A percentile compares a stretch with the other conserved stretches of the same genome.
These are phyloP conservation scores for Odocoileus hemionus DNA, from an alignment of 2,113 vertebrate genomes.

Conservation along the genomic window DNA sequence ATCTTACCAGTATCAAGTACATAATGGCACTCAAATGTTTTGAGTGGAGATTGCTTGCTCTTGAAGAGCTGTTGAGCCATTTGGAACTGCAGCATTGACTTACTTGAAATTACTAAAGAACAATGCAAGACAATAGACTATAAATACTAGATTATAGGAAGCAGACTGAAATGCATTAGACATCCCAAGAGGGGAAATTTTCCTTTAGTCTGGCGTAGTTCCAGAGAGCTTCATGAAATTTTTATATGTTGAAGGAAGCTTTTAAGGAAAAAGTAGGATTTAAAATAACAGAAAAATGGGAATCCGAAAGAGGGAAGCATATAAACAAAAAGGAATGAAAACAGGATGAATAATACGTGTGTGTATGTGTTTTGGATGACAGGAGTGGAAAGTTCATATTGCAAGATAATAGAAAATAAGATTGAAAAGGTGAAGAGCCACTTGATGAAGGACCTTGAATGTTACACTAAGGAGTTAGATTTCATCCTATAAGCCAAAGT, in stretches of 20 bases:
- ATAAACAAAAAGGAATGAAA: slow-evolving; percentile 16
- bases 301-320: not conserved
- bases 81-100: not conserved
- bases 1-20: not conserved
- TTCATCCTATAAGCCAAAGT: not conserved
- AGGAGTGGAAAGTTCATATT: not conserved
- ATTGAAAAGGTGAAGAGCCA: not conserved
- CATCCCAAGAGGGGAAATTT: not conserved
- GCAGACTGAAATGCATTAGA: slow-evolving; percentile 1
- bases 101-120: slow-evolving; percentile 34
- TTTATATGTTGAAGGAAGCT: slow-evolving; percentile 4
- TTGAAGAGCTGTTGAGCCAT: not conserved
- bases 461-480: not conserved
- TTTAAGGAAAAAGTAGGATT: slow-evolving; percentile 41
- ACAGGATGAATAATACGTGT: not conserved
- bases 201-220: not conserved
- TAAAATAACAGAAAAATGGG: slow-evolving; percentile 28
- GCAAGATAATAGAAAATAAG: slow-evolving; percentile 26
- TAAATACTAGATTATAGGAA: not conserved
- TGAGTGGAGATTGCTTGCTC: not conserved
- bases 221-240: slow-evolving; percentile 12
- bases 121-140: not conserved
- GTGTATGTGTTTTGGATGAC: not conserved
- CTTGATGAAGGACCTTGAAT: not conserved
- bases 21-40: not conserved